These are phyloP conservation scores for Geopemphigus sp. DNA, from an alignment of 1,140 invertebrate species.

Conservation along the genomic window DNA sequence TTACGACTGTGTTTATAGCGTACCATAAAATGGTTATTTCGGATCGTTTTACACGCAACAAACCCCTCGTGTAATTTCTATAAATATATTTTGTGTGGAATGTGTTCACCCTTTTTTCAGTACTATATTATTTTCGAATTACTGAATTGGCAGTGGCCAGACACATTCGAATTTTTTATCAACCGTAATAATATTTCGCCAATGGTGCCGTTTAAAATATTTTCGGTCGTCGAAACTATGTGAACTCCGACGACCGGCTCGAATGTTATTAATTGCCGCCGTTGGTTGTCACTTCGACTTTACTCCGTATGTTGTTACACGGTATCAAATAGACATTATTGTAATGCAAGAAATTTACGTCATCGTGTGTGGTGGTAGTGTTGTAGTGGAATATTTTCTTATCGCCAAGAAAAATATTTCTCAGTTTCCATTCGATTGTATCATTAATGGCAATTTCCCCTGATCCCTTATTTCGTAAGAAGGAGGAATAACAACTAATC, in stretches of 20 bases:
- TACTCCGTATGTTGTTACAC: background rate
- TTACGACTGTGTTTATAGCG: slow-evolving; percentile 29
- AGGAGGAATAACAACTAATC: background rate
- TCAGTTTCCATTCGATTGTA: background rate
- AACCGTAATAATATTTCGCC: background rate
- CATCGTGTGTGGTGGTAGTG: background rate
- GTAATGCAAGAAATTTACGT: background rate
- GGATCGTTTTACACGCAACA: slow-evolving; percentile 19
- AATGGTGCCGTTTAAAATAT: slow-evolving; percentile 13
- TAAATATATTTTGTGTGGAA: slow-evolving; percentile 19
- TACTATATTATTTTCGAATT: slow-evolving; percentile 34
- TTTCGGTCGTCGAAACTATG: background rate
- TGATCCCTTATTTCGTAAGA: no score
- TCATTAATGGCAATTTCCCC: no score
- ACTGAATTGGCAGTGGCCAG: background rate
- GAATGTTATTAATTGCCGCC: background rate
- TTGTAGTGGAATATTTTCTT: background rate
- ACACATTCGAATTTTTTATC: background rate
- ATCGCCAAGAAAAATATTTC: background rate
- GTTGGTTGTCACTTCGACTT: background rate
- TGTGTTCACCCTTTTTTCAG: slow-evolving; percentile 1
- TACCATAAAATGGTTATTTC: slow-evolving; percentile 44
- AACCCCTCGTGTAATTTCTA: slow-evolving; percentile 25
- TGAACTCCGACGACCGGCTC: background rate
- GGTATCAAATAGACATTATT: background rate